These are phyloP conservation scores for Crioceris asparagi DNA, from an alignment of 2,888 invertebrate genomes.

Conservation along the genomic window DNA sequence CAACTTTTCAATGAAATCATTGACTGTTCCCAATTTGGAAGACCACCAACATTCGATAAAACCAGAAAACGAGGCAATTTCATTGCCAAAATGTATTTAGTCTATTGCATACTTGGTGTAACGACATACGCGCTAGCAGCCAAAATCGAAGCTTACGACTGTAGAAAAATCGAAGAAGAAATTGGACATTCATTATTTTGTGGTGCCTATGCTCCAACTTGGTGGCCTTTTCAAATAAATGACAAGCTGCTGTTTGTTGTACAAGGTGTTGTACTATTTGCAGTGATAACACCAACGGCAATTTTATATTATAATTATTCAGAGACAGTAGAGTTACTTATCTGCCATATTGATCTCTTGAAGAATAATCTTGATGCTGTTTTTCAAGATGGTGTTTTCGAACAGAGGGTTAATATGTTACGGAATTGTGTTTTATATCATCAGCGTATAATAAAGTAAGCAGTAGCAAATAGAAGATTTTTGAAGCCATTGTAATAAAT, in stretches of 20 bases:
- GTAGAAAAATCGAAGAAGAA: not conserved
- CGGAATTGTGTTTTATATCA: constrained; percentile 1
- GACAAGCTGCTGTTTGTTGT: not conserved
- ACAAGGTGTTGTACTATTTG: not conserved
- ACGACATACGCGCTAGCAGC: not conserved
- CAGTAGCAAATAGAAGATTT: not conserved
- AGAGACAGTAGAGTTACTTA: constrained; percentile 1
- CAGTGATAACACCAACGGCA: not conserved
- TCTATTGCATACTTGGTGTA: constrained; percentile 1
- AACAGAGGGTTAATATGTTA: not conserved
- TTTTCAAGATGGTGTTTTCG: not conserved
- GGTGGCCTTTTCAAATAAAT: constrained; percentile 5
- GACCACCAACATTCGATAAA: constrained; percentile 1
- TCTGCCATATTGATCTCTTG: constrained; percentile 4
- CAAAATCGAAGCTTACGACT: not conserved
- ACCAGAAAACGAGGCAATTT: not conserved
- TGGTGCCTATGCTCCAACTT: constrained; percentile 3
- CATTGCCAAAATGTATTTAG: not conserved
- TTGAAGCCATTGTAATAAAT: no score
- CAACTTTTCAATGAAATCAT: not conserved
- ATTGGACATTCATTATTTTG: not conserved
- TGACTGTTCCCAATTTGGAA: constrained; percentile 4
- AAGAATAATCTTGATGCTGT: not conserved
- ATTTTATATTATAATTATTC: not conserved
- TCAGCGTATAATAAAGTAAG: not conserved